Percentiles rank a stretch among this genome's conserved stretches.
phyloP scores from a whole-genome alignment of 1,140 invertebrate species.

The Aphis gossypii region DNA sequence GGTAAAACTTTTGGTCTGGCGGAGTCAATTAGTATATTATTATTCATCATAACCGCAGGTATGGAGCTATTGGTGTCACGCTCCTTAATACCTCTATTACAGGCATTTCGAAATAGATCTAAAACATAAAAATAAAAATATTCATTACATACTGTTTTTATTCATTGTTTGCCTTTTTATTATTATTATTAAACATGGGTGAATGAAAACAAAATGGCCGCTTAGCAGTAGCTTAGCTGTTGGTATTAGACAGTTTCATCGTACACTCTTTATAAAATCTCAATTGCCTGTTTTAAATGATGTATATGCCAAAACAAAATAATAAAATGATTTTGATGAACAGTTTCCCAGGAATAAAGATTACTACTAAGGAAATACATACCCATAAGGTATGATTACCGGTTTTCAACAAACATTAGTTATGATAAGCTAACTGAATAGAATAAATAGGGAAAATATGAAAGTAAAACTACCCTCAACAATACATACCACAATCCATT shows the following conservation, averaged over 20 bases:
- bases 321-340: conserved; percentile 18
- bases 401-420: not conserved
- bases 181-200: not conserved
- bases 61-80: conserved; percentile 48
- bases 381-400: not conserved
- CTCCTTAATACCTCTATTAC: conserved; percentile 48
- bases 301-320: conserved; percentile 22
- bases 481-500: conserved; percentile 54
- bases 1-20: conserved; percentile 56
- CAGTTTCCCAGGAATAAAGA: not conserved
- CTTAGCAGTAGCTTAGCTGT: not conserved
- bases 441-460: not conserved
- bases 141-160: not conserved
- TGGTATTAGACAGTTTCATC: not conserved
- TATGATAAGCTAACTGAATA: conserved; percentile 8
- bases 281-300: not conserved
- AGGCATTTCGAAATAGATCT: conserved; percentile 52
- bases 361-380: not conserved
- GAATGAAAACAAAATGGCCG: conserved; percentile 37
- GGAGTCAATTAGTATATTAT: conserved; percentile 50
- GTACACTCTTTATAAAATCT: not conserved
- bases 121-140: not conserved
- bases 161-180: not conserved
- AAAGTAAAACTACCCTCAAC: conserved; percentile 21
- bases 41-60: conserved; percentile 51